Evolutionary conservation across 2,797 vertebrate species (phyloP), one percentile per base, ranked within the genome.

Genomic region (Gephyroberyx darwinii): DNA sequence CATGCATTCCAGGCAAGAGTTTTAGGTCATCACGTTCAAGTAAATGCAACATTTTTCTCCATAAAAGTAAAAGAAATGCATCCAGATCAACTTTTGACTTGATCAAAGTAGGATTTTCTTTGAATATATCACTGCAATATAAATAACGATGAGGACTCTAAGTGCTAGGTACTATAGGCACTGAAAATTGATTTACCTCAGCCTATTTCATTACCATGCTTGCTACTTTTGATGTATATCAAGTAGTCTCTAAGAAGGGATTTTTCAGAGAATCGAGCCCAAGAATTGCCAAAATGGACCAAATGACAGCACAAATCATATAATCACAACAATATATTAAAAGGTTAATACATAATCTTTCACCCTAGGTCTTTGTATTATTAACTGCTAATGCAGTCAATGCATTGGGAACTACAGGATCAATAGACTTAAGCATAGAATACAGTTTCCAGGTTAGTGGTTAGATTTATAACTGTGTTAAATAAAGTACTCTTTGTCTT

Each of bases 1-100:
- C 80, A 33, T 75, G 70, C 59, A 84, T 79, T 65, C 67, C 81
- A 80, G 83, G 85, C 82, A 79, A 60, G 54, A 54, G 66, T 57
- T 39, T 20, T 43, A 79, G 63, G 79, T 71, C 82, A 79, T 65
- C 65, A 78, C 64, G 61, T 62, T 67, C 58, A 63, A 64, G 61
- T 59, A 20, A 71, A 26, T 17, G 5, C 56, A 51, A 76, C 53
- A 51, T 50, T 77, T 26, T 50, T 41, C n/a, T 52, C 61, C 43
- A 20, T 20, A 16, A 69, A 41, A 53, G 39, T 51, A 59, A 59
- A 65, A 56, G 19, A 66, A 68, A 70, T 19, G 9, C 19, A 55
- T 69, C 43, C 4, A 60, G 13, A 58, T 62, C 2, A 13, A 26
- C 2, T 26, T 2, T 26, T 2, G 1, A 26, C 26, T 26, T 26